Evolutionary conservation across 1,140 invertebrate genomes (phyloP), one percentile per base, ranked within the genome.

Genomic region (Caenorhabditis tropicalis): DNA sequence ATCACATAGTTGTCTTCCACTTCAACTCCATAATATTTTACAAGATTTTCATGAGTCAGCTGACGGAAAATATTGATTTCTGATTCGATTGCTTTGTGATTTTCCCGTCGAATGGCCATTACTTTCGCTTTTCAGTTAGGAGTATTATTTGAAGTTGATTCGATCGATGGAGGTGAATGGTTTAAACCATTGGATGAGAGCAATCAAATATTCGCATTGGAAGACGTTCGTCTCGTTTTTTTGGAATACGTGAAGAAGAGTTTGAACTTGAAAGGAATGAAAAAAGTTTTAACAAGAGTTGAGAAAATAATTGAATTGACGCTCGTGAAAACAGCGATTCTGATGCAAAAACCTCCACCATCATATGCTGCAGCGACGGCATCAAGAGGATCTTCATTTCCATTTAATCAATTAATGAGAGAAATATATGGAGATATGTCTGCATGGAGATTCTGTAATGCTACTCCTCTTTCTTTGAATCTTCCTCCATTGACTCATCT

Each of bases 21-120:
- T 93, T 97, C 96, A 84, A 96, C 94, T 48, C 96, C 96, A 92
- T 96, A 96, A 92, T 97, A 97, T 81, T 94, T 94, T 53, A 98
- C 96, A 31, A 98, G 93, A 93, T 96, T 95, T 85, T 93, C 93
- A 91, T 98, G 95, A 65, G 94, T 93, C 53, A 91, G 58, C 10
- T 85, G 65, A 92, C 97, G 96, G 89, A 97, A 94, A 87, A 96
- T 96, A 88, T 95, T 94, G 58, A 97, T 93, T 91, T 98, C 96
- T 91, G 58, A 36, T 43, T 84, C 83, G 27, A 84, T 84, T 24
- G 65, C 65, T 43, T 74, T 74, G n/a, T 74, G 36, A n/a, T 74
- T 74, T 74, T 39, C 36, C 6, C 36, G 65, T 24, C n/a, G 36
- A 24, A 74, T 74, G 24, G 29, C 10, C 65, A 74, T 74, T 3